Evolutionary conservation across 2,113 vertebrate genomes (phyloP).

Genomic region (Danionella cerebrum): DNA sequence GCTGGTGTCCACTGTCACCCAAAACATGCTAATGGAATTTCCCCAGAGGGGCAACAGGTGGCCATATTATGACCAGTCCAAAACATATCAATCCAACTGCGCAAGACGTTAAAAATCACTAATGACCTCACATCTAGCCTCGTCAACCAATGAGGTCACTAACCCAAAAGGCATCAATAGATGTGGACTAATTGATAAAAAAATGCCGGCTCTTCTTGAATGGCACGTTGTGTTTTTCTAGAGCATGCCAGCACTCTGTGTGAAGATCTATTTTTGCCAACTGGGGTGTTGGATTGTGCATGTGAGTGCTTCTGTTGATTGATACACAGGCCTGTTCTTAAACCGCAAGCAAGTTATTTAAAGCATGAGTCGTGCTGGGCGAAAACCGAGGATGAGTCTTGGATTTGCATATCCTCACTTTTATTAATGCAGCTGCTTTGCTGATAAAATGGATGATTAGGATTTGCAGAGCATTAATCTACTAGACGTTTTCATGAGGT

Average conservation of each 20-base stretch:
- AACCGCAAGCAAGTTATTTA: conserved; percentile 39
- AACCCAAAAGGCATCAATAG: not conserved
- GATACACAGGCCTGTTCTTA: conserved; percentile 33
- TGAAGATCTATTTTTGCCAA: conserved; percentile 48
- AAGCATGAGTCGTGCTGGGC: not conserved
- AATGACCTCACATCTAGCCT: conserved; percentile 19
- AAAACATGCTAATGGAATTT: conserved; percentile 42
- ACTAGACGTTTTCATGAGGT: not conserved
- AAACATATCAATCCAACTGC: conserved; percentile 28
- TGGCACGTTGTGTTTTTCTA: conserved; percentile 7
- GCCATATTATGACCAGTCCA: conserved; percentile 16
- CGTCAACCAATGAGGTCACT: not conserved
- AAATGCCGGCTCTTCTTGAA: not conserved
- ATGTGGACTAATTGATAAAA: not conserved
- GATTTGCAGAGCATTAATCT: not conserved
- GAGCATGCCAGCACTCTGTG: conserved; percentile 12
- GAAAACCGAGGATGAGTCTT: conserved; percentile 15
- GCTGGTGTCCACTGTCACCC: conserved; percentile 26
- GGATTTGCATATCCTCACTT: conserved; percentile 19
- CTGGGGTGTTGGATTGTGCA: conserved; percentile 39
- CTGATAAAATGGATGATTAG: conserved; percentile 28
- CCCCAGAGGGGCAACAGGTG: conserved; percentile 56
- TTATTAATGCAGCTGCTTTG: not conserved
- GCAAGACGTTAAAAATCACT: conserved; percentile 26
- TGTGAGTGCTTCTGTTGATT: conserved; percentile 46